A percentile compares a stretch with the other conserved stretches of the same genome.
Conservation (phyloP, 2,797 vertebrate genomes). For the Eulemur coronatus region DNA sequence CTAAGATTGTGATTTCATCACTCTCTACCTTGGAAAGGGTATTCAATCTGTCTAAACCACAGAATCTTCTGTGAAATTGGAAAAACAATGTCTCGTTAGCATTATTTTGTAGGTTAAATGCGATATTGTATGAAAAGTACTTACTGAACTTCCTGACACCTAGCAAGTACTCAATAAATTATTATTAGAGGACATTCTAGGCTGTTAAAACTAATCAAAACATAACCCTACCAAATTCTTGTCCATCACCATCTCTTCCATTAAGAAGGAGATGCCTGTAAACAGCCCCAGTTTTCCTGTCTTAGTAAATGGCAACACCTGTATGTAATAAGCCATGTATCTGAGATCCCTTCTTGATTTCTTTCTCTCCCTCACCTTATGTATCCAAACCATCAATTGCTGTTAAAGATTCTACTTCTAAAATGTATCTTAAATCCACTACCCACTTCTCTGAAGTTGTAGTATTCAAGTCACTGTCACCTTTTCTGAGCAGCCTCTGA, state of each 20-base stretch:
- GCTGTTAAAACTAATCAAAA: neutral
- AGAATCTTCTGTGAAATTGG: neutral
- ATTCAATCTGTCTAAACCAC: neutral
- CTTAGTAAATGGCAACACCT: neutral
- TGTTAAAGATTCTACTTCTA: neutral
- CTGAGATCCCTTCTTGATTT: neutral
- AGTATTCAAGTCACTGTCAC: neutral
- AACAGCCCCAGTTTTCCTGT: neutral
- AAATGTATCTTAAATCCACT: neutral
- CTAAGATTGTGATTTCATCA: neutral
- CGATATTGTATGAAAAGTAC: neutral
- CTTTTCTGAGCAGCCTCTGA: neutral
- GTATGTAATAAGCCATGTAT: neutral
- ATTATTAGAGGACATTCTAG: neutral
- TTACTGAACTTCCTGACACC: neutral
- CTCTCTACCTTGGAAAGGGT: neutral
- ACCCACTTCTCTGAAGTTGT: neutral
- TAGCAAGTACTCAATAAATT: neutral
- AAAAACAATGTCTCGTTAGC: neutral
- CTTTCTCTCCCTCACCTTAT: neutral
- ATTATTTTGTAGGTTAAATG: neutral
- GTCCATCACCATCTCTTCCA: neutral
- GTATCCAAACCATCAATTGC: neutral
- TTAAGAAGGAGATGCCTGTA: neutral
- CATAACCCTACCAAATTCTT: neutral